Base-by-base conservation (phyloP, 1,140 invertebrate genomes). In the Druon quercuslanigerum region DNA sequence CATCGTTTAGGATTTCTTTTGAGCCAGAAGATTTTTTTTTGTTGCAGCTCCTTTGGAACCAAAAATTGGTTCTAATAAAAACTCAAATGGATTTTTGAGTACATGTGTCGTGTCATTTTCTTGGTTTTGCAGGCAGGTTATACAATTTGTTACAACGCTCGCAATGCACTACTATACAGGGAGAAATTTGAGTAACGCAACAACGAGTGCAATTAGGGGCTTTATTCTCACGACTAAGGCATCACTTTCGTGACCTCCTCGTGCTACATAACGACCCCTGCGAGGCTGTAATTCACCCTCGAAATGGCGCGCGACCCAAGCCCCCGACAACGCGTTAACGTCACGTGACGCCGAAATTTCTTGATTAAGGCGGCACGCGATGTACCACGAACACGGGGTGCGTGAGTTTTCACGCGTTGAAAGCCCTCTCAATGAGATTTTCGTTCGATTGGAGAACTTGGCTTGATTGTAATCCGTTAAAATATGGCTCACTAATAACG, bases 291-390 rank as follows among this genome's bases (percentile, higher is more conserved):
- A 87, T 84, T 86, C 83, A 84, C 81, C 82, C 83, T 85, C 77
- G 77, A 85, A 87, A 86, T 85, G 84, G 81, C 79, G 74, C 54
- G 73, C 66, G 54, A 73, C 56, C 66, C 74, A 60, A 80, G 76
- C 56, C 46, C 73, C 60, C 78, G 76, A 79, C 76, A 74, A 79
- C 79, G 70, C 81, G 80, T 79, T 79, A 77, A 74, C 78, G 84
- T 87, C 87, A 86, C 86, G 87, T 85, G 85, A 88, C 79, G 81
- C 78, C 85, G 74, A 87, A 89, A 87, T 89, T 88, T 89, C 88
- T 89, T 87, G 85, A 89, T 89, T 88, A 88, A 87, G 84, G 81
- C 83, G 72, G 78, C 84, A 86, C 86, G 86, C 85, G 83, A 90
- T 54, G 16, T n/a, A 54, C 52, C 16, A 54, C n/a, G n/a, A 54